Evolutionary conservation across 2,888 invertebrate genomes (phyloP).

Genomic region (Drosophila monieri): DNA sequence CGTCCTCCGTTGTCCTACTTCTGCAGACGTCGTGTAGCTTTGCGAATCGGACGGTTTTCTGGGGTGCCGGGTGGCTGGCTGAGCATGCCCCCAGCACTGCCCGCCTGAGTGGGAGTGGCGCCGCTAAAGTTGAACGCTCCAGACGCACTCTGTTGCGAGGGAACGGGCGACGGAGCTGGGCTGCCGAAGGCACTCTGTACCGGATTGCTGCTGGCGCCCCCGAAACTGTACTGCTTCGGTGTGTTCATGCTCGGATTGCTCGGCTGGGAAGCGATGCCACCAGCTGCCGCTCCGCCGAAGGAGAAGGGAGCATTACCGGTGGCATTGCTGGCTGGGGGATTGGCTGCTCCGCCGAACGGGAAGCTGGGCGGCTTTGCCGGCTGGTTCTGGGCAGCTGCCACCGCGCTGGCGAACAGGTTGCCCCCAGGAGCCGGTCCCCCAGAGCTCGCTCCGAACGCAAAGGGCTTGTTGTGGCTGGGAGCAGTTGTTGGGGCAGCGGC

Average conservation of each 20-base stretch:
- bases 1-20: slow-evolving; percentile 48
- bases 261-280: slow-evolving; percentile 23
- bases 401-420: slow-evolving; percentile 65
- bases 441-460: slow-evolving; percentile 21
- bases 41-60: slow-evolving; percentile 69
- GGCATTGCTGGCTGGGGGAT: slow-evolving; percentile 6
- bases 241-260: slow-evolving; percentile 28
- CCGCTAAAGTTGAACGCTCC: slow-evolving; percentile 62
- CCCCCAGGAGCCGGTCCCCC: slow-evolving; percentile 26
- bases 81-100: slow-evolving; percentile 64
- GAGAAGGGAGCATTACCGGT: slow-evolving; percentile 51
- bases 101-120: slow-evolving; percentile 40
- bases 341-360: slow-evolving; percentile 48
- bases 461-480: slow-evolving; percentile 22
- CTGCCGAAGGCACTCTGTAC: slow-evolving; percentile 57
- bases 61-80: slow-evolving; percentile 51
- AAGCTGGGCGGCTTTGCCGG: slow-evolving; percentile 49
- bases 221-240: slow-evolving; percentile 66
- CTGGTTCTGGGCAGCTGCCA: slow-evolving; percentile 44
- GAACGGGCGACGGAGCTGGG: slow-evolving; percentile 17
- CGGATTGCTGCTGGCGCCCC: slow-evolving; percentile 23
- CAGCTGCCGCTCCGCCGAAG: slow-evolving; percentile 55
- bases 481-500: slow-evolving; percentile 2
- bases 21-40: slow-evolving; percentile 78
- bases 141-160: slow-evolving; percentile 15